Evolutionary conservation across 2,113 vertebrate species (phyloP).

Genomic region (Carassius carassius): DNA sequence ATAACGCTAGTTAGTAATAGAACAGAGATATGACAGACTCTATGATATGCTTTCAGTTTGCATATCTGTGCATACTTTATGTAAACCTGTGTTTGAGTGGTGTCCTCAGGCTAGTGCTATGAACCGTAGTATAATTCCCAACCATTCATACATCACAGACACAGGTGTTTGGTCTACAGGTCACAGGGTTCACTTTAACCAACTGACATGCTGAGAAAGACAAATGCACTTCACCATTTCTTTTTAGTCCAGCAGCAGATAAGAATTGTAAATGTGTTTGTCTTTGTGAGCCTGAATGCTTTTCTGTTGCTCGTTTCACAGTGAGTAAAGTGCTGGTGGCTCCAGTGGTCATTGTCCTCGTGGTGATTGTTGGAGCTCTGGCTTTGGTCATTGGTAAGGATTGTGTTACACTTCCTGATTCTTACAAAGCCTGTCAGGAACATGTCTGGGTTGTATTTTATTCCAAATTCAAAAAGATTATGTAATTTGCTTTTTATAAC

Average conservation of each 20-base stretch:
- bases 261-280: constrained; percentile 12
- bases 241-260: constrained; percentile 11
- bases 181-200: not conserved
- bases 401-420: not conserved
- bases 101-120: not conserved
- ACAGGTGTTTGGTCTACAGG: not conserved
- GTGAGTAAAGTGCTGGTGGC: constrained; percentile 91
- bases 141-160: constrained; percentile 17
- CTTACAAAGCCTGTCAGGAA: not conserved
- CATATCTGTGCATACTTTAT: constrained; percentile 5
- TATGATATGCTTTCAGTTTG: not conserved
- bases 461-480: not conserved
- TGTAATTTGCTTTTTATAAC: not conserved
- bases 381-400: constrained; percentile 92
- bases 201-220: not conserved
- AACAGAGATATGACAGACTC: not conserved
- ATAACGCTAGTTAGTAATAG: not conserved
- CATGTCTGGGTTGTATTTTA: not conserved
- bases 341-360: constrained; percentile 88
- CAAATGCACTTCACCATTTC: not conserved
- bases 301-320: constrained; percentile 71
- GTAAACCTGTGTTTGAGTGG: not conserved
- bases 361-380: constrained; percentile 89
- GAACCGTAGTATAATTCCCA: not conserved
- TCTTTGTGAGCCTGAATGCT: not conserved